These are phyloP conservation scores for Aphelenchoides bicaudatus DNA, from an alignment of 2,888 invertebrate genomes.

Conservation along the genomic window DNA sequence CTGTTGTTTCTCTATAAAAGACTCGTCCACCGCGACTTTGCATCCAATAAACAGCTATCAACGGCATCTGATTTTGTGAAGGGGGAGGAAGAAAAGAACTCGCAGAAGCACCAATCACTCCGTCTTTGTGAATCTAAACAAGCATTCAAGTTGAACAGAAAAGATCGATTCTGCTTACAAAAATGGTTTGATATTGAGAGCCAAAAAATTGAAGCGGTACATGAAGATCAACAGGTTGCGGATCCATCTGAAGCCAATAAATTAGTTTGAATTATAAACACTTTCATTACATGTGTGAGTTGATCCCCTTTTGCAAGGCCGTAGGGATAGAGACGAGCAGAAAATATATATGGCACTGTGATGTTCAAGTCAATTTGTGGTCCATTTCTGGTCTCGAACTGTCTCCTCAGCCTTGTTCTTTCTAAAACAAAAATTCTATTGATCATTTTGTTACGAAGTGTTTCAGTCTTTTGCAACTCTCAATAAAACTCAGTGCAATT, in stretches of 20 bases:
- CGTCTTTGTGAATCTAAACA: conserved; percentile 51
- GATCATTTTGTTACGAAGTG: no score
- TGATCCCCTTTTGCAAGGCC: conserved; percentile 48
- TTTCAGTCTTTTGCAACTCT: no score
- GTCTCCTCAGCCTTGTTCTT: conserved; percentile 20
- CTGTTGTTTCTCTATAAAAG: conserved; percentile 55
- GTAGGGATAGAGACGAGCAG: conserved; percentile 58
- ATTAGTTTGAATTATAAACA: no score
- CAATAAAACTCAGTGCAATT: no score
- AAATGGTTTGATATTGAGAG: conserved; percentile 45
- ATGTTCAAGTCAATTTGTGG: conserved; percentile 54
- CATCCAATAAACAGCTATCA: conserved; percentile 58
- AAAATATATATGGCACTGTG: conserved; percentile 60
- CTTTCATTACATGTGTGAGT: no score
- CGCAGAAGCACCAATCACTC: conserved; percentile 43
- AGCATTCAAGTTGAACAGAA: neutral
- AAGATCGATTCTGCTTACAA: conserved; percentile 39
- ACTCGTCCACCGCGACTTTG: conserved; percentile 45
- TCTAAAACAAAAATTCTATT: no score
- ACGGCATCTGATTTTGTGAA: conserved; percentile 41
- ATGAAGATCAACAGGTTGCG: conserved; percentile 39
- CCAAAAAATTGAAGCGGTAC: conserved; percentile 51
- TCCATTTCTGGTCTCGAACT: conserved; percentile 29
- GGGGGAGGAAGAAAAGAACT: conserved; percentile 28
- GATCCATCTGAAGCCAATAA: no score